Evolutionary conservation across 2,888 invertebrate species (phyloP), one percentile per base, ranked within the genome.

Genomic region (Erebia aethiops): DNA sequence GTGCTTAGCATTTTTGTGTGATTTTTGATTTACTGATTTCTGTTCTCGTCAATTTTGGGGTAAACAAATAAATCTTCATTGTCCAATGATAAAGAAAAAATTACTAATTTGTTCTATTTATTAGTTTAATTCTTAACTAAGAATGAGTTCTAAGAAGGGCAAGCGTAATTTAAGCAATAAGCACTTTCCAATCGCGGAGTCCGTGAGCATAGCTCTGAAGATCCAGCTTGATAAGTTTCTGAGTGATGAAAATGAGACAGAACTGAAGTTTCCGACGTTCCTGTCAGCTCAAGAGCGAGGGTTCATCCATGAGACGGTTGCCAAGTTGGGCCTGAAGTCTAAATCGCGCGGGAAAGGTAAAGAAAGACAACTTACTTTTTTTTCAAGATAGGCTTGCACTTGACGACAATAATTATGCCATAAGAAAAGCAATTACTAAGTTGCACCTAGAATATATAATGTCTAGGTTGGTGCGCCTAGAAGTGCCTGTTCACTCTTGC

Each of bases 331-430:
- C 8, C 88, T 98, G 46, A 96, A 96, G 81, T 97, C 97, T 2
- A 97, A 96, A 89, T 98, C 97, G 80, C 94, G 96, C 90, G 98
- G 98, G 94, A 97, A 95, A 91, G 95, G 97, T 96, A 84, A 78
- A 75, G 71, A 9, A 60, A 18, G 10, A 16, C 54, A 54, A 11
- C n/a, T n/a, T 51, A 51, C 14, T 1, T 14, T 3, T 46, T 46
- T 46, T 46, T 13, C 43, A 43, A 43, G 35, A 35, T 35, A 46
- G 46, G 46, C 46, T 46, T 13, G 35, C 35, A 35, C 7, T 35
- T 35, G 35, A 35, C 7, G 35, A 35, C 35, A 35, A 35, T 35
- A 35, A 10, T 46, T 11, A 46, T 46, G 13, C 11, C 11, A 1
- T 35, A 35, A 7, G 7, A 35, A 35, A 35, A 35, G 35, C 35